Evolutionary conservation across 2,888 invertebrate species (phyloP).

Genomic region (Papilio demoleus): DNA sequence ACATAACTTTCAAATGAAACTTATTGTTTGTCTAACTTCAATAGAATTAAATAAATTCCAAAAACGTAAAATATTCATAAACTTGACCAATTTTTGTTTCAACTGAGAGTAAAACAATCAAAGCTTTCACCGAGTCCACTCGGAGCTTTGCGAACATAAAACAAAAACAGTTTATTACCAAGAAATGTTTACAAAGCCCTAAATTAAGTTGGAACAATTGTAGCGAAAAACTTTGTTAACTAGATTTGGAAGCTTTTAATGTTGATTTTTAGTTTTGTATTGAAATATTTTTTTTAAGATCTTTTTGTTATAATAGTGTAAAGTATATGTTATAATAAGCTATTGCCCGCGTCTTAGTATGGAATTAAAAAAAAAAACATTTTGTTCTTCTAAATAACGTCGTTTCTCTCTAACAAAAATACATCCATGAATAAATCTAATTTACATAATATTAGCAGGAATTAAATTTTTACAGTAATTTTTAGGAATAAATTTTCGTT

Average conservation of each 20-base stretch:
- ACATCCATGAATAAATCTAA: too few species aligned
- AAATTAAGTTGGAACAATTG: conserved; percentile 20
- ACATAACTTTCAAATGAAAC: neutral
- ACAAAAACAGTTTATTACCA: conserved; percentile 25
- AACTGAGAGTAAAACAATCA: conserved; percentile 23
- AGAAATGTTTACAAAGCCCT: conserved; percentile 23
- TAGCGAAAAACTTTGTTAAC: neutral
- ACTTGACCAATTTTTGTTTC: conserved; percentile 9
- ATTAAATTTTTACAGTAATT: too few species aligned
- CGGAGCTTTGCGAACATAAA: neutral
- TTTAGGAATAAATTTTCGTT: too few species aligned
- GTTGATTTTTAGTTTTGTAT: neutral
- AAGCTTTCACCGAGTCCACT: conserved; percentile 1
- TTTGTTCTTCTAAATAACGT: too few species aligned
- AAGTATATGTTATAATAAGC: too few species aligned
- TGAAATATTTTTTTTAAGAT: neutral
- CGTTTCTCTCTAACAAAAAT: too few species aligned
- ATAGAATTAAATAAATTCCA: neutral
- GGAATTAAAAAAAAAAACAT: too few species aligned
- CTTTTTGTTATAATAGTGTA: too few species aligned
- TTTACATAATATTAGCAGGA: too few species aligned
- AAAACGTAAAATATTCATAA: conserved; percentile 4
- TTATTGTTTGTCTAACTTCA: neutral
- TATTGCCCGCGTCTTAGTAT: too few species aligned
- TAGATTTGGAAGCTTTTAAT: neutral